Conservation (phyloP, 2,888 invertebrate genomes). For the Drosophila histrio region DNA sequence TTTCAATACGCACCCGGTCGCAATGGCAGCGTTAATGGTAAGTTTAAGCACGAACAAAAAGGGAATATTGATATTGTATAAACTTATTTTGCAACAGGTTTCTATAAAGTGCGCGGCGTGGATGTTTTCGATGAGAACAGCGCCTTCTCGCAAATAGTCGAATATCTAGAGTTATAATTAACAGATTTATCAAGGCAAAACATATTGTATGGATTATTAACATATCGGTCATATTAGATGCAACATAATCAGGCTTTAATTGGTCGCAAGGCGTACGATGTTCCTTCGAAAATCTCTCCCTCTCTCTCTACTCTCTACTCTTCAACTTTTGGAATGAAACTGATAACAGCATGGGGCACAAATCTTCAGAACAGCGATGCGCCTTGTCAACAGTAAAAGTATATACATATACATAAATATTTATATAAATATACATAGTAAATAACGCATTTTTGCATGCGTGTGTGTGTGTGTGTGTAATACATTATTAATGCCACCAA, state of each 20-base stretch:
- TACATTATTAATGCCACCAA: constrained; percentile 36
- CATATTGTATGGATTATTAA: constrained; percentile 44
- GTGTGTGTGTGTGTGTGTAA: constrained; percentile 54
- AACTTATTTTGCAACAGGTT: constrained; percentile 64
- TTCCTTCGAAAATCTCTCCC: constrained; percentile 13
- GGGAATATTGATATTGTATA: background rate
- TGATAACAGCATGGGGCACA: constrained; percentile 59
- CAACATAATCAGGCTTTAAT: constrained; percentile 70
- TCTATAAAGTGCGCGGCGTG: constrained; percentile 81
- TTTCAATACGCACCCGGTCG: constrained; percentile 80
- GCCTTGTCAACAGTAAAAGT: constrained; percentile 60
- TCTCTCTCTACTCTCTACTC: constrained; percentile 9
- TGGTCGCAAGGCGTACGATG: constrained; percentile 46
- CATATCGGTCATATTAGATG: constrained; percentile 58
- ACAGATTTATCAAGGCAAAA: constrained; percentile 31
- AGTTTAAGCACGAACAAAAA: background rate
- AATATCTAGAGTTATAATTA: constrained; percentile 74
- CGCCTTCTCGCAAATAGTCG: constrained; percentile 76
- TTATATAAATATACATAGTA: constrained; percentile 61
- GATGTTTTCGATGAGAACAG: constrained; percentile 81
- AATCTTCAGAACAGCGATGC: constrained; percentile 50
- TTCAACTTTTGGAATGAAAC: constrained; percentile 52
- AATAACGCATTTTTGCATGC: constrained; percentile 52
- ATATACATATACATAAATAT: constrained; percentile 64
- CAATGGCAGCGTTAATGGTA: constrained; percentile 75